Percentiles rank a stretch among this genome's conserved stretches.
These are phyloP conservation scores for Rutpela maculata DNA, from an alignment of 2,888 invertebrate species.

Conservation along the genomic window DNA sequence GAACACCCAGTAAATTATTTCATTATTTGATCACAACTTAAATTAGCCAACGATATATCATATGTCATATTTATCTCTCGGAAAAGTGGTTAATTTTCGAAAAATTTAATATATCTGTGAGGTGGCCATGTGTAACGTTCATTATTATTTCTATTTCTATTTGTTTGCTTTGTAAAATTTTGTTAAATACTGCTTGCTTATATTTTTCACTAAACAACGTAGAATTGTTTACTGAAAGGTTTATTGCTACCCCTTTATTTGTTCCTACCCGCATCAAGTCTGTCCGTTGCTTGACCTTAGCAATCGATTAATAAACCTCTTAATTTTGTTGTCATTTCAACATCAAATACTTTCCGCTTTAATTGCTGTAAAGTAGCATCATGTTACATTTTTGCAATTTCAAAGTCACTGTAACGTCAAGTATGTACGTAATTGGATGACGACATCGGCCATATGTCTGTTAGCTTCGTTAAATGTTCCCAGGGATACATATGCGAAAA, in stretches of 20 bases:
- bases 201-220: no score
- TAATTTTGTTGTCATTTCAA: neutral
- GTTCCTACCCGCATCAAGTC: neutral
- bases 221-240: no score
- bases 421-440: slow-evolving; percentile 33
- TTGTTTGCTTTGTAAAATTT: no score
- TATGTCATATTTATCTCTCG: no score
- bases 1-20: no score
- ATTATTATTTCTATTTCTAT: no score
- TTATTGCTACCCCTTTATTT: slow-evolving; percentile 2
- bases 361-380: neutral
- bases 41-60: no score
- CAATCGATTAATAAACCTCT: neutral
- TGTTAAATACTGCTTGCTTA: no score
- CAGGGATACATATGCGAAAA: slow-evolving; percentile 57
- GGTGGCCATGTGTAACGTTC: no score
- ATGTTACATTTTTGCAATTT: slow-evolving; percentile 23
- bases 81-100: no score
- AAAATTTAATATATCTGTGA: no score
- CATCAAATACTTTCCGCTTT: neutral
- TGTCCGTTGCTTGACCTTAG: neutral
- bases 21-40: no score
- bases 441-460: slow-evolving; percentile 47
- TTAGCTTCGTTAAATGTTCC: slow-evolving; percentile 52
- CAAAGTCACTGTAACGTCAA: slow-evolving; percentile 16